These are phyloP conservation scores for Pseudoips prasinana DNA, from an alignment of 2,888 invertebrate species.

Conservation along the genomic window DNA sequence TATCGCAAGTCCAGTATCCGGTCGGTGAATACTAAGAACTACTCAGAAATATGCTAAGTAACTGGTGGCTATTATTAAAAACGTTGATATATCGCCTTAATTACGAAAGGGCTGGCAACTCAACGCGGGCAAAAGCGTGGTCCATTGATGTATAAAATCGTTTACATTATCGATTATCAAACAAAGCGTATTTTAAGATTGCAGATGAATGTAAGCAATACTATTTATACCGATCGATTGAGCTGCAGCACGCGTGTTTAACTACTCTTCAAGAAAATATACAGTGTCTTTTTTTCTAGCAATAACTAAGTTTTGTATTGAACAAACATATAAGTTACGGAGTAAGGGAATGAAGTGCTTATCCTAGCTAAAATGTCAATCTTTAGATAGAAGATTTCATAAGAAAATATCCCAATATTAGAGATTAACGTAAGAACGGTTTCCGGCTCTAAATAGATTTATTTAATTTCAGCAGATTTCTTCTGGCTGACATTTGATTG, in stretches of 20 bases:
- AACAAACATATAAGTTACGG: too few relatives aligned
- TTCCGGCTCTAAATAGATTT: too few relatives aligned
- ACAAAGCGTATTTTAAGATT: conserved; percentile 48
- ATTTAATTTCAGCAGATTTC: too few relatives aligned
- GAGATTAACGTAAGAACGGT: too few relatives aligned
- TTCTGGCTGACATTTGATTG: too few relatives aligned
- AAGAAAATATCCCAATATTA: too few relatives aligned
- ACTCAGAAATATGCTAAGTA: conserved; percentile 52
- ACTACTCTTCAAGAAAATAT: conserved; percentile 41
- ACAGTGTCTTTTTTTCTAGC: conserved; percentile 16
- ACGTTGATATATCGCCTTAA: conserved; percentile 39
- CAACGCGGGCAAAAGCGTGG: conserved; percentile 31
- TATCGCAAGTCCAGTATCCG: conserved; percentile 52
- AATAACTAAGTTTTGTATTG: too few relatives aligned
- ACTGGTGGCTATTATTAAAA: conserved; percentile 32
- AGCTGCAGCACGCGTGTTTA: conserved; percentile 44
- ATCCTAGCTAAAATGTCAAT: too few relatives aligned
- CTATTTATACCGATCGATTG: conserved; percentile 47
- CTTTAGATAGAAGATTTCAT: too few relatives aligned
- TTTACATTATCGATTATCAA: conserved; percentile 58
- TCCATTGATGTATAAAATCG: conserved; percentile 52
- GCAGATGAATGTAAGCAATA: conserved; percentile 45
- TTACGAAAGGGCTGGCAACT: conserved; percentile 42
- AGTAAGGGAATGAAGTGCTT: too few relatives aligned
- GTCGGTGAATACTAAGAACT: conserved; percentile 55